These are phyloP conservation scores for Trochalopteron elliotii DNA, from an alignment of 2,113 vertebrate species.

Conservation along the genomic window DNA sequence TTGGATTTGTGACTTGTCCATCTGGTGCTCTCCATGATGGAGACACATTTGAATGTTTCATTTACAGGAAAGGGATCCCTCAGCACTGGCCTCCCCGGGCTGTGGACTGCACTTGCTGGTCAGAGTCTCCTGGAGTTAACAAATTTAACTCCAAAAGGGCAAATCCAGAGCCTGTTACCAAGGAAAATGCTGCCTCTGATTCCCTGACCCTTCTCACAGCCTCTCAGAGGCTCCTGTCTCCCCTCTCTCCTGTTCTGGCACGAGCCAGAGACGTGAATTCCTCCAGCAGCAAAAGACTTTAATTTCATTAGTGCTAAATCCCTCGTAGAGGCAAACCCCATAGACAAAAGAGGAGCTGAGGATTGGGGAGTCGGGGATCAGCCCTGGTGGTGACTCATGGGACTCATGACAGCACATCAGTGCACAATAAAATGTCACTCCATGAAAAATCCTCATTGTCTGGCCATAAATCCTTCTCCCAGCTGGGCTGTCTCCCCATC, in stretches of 20 bases:
- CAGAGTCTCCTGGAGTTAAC: not conserved
- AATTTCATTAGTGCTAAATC: conserved; percentile 11
- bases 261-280: not conserved
- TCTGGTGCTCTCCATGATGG: too few relatives aligned
- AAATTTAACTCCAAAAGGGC: not conserved
- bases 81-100: not conserved
- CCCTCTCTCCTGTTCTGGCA: not conserved
- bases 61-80: not conserved
- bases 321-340: not conserved
- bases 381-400: not conserved
- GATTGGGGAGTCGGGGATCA: not conserved
- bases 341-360: not conserved
- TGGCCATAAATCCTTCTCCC: conserved; percentile 14
- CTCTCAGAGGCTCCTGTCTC: not conserved
- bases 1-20: too few relatives aligned
- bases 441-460: conserved; percentile 46
- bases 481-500: not conserved
- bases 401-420: not conserved
- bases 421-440: conserved; percentile 22
- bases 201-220: not conserved
- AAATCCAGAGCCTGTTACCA: not conserved
- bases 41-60: not conserved
- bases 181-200: rapidly evolving
- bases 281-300: not conserved
- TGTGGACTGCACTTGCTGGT: not conserved